Percentiles rank a stretch among this genome's conserved stretches.
Conservation (phyloP, 2,113 vertebrate genomes). For the Pygoscelis adeliae region DNA sequence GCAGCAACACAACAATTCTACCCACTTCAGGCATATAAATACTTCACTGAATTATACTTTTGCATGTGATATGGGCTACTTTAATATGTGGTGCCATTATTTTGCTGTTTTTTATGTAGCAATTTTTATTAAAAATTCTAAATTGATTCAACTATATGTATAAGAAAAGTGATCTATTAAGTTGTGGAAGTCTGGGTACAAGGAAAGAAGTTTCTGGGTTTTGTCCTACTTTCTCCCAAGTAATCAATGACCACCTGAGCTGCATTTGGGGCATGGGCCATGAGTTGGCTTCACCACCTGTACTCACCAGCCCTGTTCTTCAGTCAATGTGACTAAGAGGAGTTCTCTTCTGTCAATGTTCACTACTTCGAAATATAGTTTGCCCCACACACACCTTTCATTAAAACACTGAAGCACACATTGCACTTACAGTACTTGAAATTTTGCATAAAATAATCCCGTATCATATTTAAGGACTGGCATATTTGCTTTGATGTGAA, state of each 20-base stretch:
- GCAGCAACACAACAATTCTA: neutral
- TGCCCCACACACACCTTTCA: neutral
- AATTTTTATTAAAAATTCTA: neutral
- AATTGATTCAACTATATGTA: neutral
- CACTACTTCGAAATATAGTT: neutral
- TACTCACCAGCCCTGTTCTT: neutral
- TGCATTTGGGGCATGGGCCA: neutral
- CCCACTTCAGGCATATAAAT: neutral
- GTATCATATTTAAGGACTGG: neutral
- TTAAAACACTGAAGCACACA: neutral
- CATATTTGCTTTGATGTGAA: neutral
- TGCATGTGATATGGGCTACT: neutral
- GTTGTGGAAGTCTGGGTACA: neutral
- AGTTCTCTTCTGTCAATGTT: neutral
- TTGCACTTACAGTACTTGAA: neutral
- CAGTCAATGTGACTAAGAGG: neutral
- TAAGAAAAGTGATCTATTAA: neutral
- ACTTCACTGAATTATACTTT: neutral
- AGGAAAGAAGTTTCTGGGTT: neutral
- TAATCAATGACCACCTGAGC: neutral
- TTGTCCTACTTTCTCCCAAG: neutral
- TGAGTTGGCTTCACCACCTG: neutral
- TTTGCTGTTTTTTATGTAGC: fast-evolving
- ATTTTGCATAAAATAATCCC: neutral
- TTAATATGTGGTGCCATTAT: neutral